phyloP scores from a whole-genome alignment of 2,888 invertebrate species.

The Steinernema carpocapsae region DNA sequence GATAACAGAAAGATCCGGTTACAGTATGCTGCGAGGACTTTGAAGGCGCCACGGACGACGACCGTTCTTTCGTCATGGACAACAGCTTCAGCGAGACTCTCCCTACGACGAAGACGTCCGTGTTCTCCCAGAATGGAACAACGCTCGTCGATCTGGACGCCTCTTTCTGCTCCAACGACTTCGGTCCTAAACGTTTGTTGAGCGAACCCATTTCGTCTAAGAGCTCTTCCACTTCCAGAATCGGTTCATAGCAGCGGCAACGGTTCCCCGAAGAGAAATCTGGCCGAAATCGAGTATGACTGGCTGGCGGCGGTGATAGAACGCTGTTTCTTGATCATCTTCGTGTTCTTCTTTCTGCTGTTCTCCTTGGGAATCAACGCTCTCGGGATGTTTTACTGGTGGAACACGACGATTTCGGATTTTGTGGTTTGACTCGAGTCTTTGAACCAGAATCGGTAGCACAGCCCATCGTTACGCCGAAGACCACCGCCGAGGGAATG shows the following conservation, averaged over 20 bases:
- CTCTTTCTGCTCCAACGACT: not conserved
- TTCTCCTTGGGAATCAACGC: constrained; percentile 46
- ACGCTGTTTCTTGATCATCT: constrained; percentile 52
- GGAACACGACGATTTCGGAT: not conserved
- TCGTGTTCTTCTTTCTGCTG: constrained; percentile 50
- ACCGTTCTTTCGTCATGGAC: constrained; percentile 7
- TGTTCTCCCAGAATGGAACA: not conserved
- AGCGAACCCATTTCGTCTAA: not conserved
- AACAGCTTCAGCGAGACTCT: constrained; percentile 20
- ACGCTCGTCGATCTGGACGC: constrained; percentile 2
- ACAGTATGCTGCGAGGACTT: constrained; percentile 27
- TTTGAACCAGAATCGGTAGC: no score
- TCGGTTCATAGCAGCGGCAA: no score
- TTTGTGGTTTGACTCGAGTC: not conserved
- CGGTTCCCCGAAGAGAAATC: constrained; percentile 40
- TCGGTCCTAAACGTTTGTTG: not conserved
- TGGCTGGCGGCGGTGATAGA: constrained; percentile 59
- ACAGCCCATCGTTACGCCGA: no score
- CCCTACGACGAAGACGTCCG: not conserved
- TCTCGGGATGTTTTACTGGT: constrained; percentile 15
- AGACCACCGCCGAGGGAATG: no score
- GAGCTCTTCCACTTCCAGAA: not conserved
- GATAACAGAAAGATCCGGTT: not conserved
- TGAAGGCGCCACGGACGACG: constrained; percentile 6
- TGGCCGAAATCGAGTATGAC: constrained; percentile 58